Conservation (phyloP, 2,797 vertebrate species). For the Sitta carolinensis region DNA sequence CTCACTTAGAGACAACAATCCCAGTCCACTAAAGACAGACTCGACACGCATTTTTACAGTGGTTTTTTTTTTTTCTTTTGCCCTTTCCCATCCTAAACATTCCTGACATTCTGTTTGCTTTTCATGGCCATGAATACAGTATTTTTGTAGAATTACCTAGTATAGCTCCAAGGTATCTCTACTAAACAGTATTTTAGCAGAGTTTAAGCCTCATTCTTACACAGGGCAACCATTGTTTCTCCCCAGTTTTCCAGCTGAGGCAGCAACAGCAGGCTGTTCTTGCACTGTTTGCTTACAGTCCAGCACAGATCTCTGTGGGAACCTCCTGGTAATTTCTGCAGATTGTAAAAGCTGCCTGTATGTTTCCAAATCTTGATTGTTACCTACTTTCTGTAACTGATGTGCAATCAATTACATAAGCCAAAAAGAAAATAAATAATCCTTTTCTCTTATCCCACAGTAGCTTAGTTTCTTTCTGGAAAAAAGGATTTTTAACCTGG, state of each 20-base stretch:
- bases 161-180: background rate
- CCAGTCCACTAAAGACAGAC: background rate
- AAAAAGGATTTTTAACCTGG: background rate
- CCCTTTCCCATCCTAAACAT: background rate
- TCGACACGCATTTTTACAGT: background rate
- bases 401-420: background rate
- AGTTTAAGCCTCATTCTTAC: background rate
- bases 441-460: background rate
- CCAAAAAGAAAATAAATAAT: background rate
- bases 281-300: background rate
- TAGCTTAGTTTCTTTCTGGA: background rate
- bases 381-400: background rate
- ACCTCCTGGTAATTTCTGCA: background rate
- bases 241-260: background rate
- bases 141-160: background rate
- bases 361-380: background rate
- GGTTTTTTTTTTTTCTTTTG: background rate
- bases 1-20: background rate
- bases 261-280: background rate
- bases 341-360: background rate
- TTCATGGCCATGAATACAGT: background rate
- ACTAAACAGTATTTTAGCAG: background rate
- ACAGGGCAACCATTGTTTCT: accelerated
- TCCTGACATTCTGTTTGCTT: background rate
- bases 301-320: background rate